Conservation (phyloP, 2,888 invertebrate species). For the Gastrophysa polygoni region DNA sequence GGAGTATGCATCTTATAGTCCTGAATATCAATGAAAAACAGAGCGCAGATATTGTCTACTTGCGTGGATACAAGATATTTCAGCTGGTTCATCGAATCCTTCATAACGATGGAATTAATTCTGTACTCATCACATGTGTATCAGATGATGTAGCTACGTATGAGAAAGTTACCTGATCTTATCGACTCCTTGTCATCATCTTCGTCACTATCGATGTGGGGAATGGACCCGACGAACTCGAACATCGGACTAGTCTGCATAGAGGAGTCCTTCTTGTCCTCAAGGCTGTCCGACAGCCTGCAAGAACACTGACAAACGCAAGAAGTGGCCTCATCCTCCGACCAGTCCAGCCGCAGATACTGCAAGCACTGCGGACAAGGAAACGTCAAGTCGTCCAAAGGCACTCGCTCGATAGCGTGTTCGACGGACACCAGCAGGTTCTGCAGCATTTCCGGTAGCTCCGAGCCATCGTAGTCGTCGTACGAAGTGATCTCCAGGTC, state of each 20-base stretch:
- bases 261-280: constrained; percentile 56
- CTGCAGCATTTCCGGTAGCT: constrained; percentile 68
- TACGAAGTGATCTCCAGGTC: constrained; percentile 52
- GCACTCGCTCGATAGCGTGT: constrained; percentile 69
- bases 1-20: too few relatives aligned
- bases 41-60: too few relatives aligned
- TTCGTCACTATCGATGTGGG: constrained; percentile 76
- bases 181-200: constrained; percentile 61
- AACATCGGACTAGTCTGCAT: constrained; percentile 65
- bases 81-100: too few relatives aligned
- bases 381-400: constrained; percentile 68
- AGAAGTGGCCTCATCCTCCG: constrained; percentile 45
- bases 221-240: constrained; percentile 70
- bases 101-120: too few relatives aligned
- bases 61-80: too few relatives aligned
- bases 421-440: constrained; percentile 72
- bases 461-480: constrained; percentile 58
- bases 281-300: constrained; percentile 47
- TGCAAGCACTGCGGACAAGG: constrained; percentile 63
- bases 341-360: constrained; percentile 55
- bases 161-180: constrained; percentile 50
- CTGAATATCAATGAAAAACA: too few relatives aligned
- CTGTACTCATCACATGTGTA: too few relatives aligned
- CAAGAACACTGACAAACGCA: constrained; percentile 57
- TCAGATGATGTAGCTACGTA: too few relatives aligned